phyloP scores from a whole-genome alignment of 2,888 invertebrate genomes.

The Lasius fuliginosus region DNA sequence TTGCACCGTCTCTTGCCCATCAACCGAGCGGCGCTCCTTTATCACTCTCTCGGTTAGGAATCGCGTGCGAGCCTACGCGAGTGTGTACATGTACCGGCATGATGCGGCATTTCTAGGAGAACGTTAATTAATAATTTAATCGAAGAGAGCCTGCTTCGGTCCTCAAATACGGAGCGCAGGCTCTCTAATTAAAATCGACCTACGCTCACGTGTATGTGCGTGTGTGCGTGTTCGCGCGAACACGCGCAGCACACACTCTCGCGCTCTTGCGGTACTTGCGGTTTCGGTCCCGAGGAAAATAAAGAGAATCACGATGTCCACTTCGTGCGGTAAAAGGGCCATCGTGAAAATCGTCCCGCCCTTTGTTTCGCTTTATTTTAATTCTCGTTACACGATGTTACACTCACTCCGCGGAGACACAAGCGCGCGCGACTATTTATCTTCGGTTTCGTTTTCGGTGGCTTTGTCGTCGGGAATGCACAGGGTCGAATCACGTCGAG shows the following conservation, averaged over 20 bases:
- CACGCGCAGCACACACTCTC: not conserved
- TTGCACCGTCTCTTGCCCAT: slow-evolving; percentile 35
- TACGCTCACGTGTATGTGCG: slow-evolving; percentile 16
- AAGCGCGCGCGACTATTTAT: slow-evolving; percentile 19
- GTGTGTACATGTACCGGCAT: slow-evolving; percentile 71
- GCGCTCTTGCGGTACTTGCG: not conserved
- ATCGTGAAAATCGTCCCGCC: slow-evolving; percentile 9
- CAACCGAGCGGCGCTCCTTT: slow-evolving; percentile 33
- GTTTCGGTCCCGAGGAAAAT: slow-evolving; percentile 29
- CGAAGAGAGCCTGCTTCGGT: slow-evolving; percentile 84
- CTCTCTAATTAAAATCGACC: slow-evolving; percentile 82
- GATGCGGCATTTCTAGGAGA: slow-evolving; percentile 84
- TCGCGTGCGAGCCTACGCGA: slow-evolving; percentile 57
- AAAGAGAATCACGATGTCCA: slow-evolving; percentile 36
- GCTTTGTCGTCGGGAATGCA: slow-evolving; percentile 3
- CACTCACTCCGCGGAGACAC: not conserved
- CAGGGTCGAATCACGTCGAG: slow-evolving; percentile 1
- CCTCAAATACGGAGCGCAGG: slow-evolving; percentile 72
- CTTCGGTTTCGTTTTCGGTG: slow-evolving; percentile 26
- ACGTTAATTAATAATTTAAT: slow-evolving; percentile 86
- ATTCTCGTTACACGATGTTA: slow-evolving; percentile 10
- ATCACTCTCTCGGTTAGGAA: slow-evolving; percentile 45
- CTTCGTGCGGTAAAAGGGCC: not conserved
- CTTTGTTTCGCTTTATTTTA: slow-evolving; percentile 23
- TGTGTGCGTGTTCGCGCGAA: slow-evolving; percentile 12